A percentile compares a stretch with the other conserved stretches of the same genome.
Conservation (phyloP, 2,888 invertebrate genomes). For the Lasioglossum morio region DNA sequence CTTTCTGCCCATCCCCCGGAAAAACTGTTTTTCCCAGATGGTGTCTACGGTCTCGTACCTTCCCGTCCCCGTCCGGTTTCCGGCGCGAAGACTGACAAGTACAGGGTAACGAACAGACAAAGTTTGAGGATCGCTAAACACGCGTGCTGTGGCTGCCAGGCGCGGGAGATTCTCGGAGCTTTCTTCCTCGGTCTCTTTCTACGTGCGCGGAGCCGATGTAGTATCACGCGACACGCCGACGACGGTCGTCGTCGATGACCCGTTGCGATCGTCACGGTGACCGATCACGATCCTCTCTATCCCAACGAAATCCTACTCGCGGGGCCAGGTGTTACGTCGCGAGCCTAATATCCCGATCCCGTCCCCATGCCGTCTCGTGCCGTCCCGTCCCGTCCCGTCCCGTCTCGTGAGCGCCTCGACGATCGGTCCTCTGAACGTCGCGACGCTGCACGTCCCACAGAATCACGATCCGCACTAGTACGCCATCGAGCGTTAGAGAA, state of each 20-base stretch:
- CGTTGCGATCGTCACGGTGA: constrained; percentile 50
- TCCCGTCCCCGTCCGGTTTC: constrained; percentile 48
- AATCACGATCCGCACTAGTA: constrained; percentile 84
- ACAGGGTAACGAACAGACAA: constrained; percentile 33
- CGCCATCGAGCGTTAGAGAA: constrained; percentile 82
- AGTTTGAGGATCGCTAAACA: constrained; percentile 41
- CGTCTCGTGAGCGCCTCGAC: constrained; percentile 44
- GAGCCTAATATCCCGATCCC: not conserved
- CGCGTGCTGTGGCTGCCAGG: constrained; percentile 27
- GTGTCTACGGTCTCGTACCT: constrained; percentile 45
- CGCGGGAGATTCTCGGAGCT: constrained; percentile 42
- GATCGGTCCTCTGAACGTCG: constrained; percentile 56
- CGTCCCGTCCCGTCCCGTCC: constrained; percentile 28
- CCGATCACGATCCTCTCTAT: constrained; percentile 18
- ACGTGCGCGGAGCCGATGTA: constrained; percentile 23
- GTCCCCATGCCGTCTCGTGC: constrained; percentile 11
- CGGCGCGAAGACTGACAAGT: constrained; percentile 45
- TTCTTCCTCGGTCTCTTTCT: constrained; percentile 38
- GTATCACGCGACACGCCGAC: constrained; percentile 57
- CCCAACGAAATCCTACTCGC: constrained; percentile 3
- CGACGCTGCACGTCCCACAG: constrained; percentile 81
- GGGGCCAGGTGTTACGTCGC: not conserved
- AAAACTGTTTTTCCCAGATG: constrained; percentile 12
- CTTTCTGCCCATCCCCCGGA: not conserved
- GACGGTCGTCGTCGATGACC: constrained; percentile 41